Evolutionary conservation across 2,888 invertebrate species (phyloP).

Genomic region (Achlya flavicornis): DNA sequence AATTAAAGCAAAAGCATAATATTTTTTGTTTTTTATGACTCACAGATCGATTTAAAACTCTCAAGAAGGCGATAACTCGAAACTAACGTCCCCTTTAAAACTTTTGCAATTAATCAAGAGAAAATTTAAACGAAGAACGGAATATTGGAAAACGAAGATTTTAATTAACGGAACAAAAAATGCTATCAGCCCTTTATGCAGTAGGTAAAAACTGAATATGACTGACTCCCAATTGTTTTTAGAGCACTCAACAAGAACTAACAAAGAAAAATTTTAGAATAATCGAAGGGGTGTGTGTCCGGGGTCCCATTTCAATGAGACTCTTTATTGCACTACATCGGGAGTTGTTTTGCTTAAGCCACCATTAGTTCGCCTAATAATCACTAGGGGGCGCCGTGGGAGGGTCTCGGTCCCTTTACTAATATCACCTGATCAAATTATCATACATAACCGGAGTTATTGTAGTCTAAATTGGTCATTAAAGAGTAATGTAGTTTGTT

Average conservation of each 20-base stretch:
- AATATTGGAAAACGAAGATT: background rate
- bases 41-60: too few relatives aligned
- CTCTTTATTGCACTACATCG: slow-evolving; percentile 66
- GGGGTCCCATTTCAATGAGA: slow-evolving; percentile 65
- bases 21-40: background rate
- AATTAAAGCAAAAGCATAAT: too few relatives aligned
- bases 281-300: slow-evolving; percentile 66
- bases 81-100: background rate
- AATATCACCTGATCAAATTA: slow-evolving; percentile 71
- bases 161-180: slow-evolving; percentile 24
- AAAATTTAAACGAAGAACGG: background rate
- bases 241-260: slow-evolving; percentile 50
- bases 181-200: slow-evolving; percentile 19
- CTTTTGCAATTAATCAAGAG: background rate
- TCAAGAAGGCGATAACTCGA: background rate
- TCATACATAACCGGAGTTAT: slow-evolving; percentile 67
- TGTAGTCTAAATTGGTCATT: slow-evolving; percentile 69
- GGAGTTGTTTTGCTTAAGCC: slow-evolving; percentile 70
- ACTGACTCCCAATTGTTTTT: slow-evolving; percentile 44
- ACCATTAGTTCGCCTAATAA: slow-evolving; percentile 73
- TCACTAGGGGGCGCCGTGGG: slow-evolving; percentile 45
- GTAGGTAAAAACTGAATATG: slow-evolving; percentile 32
- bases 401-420: slow-evolving; percentile 31
- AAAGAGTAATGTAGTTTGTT: slow-evolving; percentile 76
- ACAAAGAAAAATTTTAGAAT: slow-evolving; percentile 69